phyloP scores from a whole-genome alignment of 2,797 vertebrate species.

The Muscicapa striata region DNA sequence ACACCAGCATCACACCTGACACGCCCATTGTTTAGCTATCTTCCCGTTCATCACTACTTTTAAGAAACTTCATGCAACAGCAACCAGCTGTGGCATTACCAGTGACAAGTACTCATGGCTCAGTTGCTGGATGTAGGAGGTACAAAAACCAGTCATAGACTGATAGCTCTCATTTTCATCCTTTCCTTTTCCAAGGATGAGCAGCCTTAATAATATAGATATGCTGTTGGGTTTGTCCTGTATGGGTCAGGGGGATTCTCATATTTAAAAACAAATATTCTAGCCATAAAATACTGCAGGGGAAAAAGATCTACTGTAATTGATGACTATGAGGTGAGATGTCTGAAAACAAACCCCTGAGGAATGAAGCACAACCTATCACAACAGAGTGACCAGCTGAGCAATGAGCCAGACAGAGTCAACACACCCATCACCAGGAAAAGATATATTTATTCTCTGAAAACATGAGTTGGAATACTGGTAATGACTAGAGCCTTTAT shows the following conservation, averaged over 20 bases:
- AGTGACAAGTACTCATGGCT: background rate
- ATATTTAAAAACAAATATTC: background rate
- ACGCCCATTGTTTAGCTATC: background rate
- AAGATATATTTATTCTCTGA: background rate
- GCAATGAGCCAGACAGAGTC: background rate
- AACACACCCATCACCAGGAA: background rate
- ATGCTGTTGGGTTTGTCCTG: background rate
- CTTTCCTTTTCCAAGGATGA: background rate
- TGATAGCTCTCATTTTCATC: background rate
- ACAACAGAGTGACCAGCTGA: background rate
- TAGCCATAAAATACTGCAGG: background rate
- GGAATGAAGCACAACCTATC: background rate
- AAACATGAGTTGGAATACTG: background rate
- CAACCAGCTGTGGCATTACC: background rate
- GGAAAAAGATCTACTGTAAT: background rate
- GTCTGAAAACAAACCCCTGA: background rate
- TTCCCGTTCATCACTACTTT: background rate
- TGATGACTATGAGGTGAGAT: background rate
- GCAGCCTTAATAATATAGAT: background rate
- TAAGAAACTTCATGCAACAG: background rate
- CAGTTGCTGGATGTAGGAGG: background rate
- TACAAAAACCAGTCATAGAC: background rate
- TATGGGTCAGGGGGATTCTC: background rate
- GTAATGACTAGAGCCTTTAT: background rate
- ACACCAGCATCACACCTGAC: background rate